Evolutionary conservation across 2,113 vertebrate genomes (phyloP).

Genomic region (Eudyptes chrysolophus): DNA sequence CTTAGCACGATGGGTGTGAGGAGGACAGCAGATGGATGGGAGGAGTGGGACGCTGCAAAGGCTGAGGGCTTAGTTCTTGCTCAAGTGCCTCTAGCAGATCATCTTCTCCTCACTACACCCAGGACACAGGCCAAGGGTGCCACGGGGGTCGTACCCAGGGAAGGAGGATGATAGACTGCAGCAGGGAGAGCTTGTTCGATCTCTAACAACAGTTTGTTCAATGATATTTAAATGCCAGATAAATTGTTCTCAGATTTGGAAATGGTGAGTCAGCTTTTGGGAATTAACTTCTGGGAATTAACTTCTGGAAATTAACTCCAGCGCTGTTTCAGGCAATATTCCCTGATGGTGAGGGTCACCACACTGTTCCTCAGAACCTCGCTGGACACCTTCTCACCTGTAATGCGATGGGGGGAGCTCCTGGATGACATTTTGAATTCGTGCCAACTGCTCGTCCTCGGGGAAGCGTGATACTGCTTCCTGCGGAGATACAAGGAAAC

Average conservation of each 20-base stretch:
- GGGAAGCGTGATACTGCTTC: slow-evolving; percentile 83
- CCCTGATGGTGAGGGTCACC: not conserved
- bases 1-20: not conserved
- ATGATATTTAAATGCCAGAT: not conserved
- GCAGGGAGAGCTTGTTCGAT: not conserved
- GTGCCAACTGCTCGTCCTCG: slow-evolving; percentile 84
- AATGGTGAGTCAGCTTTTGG: not conserved
- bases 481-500: slow-evolving; percentile 56
- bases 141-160: accelerated
- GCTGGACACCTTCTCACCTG: slow-evolving; percentile 75
- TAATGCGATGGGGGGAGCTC: slow-evolving; percentile 92
- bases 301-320: not conserved
- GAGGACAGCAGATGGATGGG: not conserved
- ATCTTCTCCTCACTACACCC: not conserved
- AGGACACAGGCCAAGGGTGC: not conserved
- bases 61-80: not conserved
- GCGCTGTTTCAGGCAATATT: not conserved
- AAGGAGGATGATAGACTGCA: not conserved
- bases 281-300: not conserved
- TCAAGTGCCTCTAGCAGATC: not conserved
- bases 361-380: not conserved
- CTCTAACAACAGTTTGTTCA: not conserved
- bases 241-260: not conserved
- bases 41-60: not conserved
- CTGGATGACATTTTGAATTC: slow-evolving; percentile 89